Evolutionary conservation across 1,140 invertebrate species (phyloP).

Genomic region (Asbolus verrucosus): DNA sequence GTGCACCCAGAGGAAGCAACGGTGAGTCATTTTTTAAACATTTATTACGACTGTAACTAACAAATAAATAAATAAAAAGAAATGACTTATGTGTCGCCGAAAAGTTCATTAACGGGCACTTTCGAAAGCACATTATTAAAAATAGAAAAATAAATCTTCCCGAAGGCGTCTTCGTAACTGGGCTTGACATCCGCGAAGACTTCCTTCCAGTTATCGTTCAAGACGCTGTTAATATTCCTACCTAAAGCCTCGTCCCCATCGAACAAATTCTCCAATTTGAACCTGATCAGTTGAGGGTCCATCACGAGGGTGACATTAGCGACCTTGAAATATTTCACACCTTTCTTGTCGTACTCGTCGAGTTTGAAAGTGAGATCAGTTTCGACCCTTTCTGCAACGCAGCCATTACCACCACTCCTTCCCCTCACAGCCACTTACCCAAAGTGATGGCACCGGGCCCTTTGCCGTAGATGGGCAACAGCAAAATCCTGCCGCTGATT

Average conservation of each 20-base stretch:
- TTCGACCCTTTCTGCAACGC: neutral
- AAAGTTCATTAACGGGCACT: slow-evolving; percentile 65
- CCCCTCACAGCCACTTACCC: slow-evolving; percentile 62
- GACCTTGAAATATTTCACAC: slow-evolving; percentile 61
- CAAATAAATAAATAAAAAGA: neutral
- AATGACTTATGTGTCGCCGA: slow-evolving; percentile 57
- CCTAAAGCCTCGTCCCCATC: slow-evolving; percentile 66
- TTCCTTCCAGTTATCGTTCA: slow-evolving; percentile 67
- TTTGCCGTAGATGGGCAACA: slow-evolving; percentile 69
- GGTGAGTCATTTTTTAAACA: too few relatives aligned
- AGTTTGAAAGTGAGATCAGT: neutral
- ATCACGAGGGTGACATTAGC: slow-evolving; percentile 55
- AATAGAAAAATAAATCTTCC: slow-evolving; percentile 55
- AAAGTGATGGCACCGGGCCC: slow-evolving; percentile 67
- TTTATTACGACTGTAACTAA: too few relatives aligned
- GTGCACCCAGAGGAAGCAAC: too few relatives aligned
- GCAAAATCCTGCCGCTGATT: slow-evolving; percentile 67
- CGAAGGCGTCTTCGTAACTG: slow-evolving; percentile 67
- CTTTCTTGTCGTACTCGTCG: slow-evolving; percentile 59
- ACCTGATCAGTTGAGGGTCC: slow-evolving; percentile 57
- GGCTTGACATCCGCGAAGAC: slow-evolving; percentile 65
- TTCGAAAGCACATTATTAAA: slow-evolving; percentile 65
- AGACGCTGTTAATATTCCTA: slow-evolving; percentile 65
- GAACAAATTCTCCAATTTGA: slow-evolving; percentile 66
- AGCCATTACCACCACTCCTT: neutral